A percentile compares a stretch with the other conserved stretches of the same genome.
These are phyloP conservation scores for Leucophenga montana DNA, from an alignment of 2,888 invertebrate genomes.

Conservation along the genomic window DNA sequence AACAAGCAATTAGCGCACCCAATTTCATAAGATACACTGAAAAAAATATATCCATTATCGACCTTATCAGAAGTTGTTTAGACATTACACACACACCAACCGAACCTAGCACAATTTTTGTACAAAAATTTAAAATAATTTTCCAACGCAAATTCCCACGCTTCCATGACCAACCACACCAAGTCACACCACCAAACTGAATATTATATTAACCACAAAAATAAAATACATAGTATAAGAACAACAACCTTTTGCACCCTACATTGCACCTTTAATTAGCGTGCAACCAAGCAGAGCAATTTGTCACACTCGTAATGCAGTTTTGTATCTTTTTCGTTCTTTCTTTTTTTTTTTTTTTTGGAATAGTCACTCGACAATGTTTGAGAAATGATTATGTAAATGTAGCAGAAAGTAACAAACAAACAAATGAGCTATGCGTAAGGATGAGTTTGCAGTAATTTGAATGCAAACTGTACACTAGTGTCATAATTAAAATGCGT, in stretches of 20 bases:
- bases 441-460: neutral
- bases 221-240: neutral
- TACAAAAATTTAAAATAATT: no score
- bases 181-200: constrained; percentile 7
- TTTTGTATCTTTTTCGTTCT: no score
- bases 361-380: neutral
- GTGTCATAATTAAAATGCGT: neutral
- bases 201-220: constrained; percentile 16
- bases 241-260: constrained; percentile 23
- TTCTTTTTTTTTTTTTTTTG: neutral
- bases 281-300: constrained; percentile 50
- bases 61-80: no score
- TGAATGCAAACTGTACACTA: neutral
- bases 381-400: constrained; percentile 2
- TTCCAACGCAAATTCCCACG: constrained; percentile 10
- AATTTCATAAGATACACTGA: no score
- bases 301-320: constrained; percentile 50
- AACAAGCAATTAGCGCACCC: no score
- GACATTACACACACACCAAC: no score
- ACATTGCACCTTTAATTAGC: constrained; percentile 48
- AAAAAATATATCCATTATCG: no score
- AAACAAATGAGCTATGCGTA: neutral
- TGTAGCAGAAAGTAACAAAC: neutral
- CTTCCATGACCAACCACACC: constrained; percentile 26
- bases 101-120: neutral